Evolutionary conservation across 2,797 vertebrate species (phyloP).

Genomic region (Sardinella longiceps): DNA sequence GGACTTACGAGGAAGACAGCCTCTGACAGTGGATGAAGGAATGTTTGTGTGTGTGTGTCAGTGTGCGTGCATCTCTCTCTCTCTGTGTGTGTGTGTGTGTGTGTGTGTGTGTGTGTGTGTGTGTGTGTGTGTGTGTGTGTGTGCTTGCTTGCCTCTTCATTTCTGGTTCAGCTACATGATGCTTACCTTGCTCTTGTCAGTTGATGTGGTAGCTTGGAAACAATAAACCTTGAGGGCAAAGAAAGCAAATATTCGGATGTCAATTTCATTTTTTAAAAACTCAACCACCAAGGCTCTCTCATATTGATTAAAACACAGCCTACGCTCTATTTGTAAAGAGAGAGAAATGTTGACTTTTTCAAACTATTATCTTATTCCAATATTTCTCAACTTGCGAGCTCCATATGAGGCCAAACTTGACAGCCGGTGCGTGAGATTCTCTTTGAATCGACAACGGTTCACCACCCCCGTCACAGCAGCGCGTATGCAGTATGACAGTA

Average conservation of each 20-base stretch:
- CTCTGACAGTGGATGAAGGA: constrained; percentile 42
- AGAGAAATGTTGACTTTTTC: background rate
- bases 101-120: background rate
- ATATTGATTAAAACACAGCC: background rate
- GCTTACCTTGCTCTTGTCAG: constrained; percentile 56
- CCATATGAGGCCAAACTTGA: too few relatives aligned
- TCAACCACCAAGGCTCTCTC: background rate
- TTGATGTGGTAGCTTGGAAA: constrained; percentile 59
- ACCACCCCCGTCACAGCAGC: too few relatives aligned
- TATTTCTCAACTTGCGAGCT: background rate
- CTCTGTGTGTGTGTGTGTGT: constrained; percentile 43
- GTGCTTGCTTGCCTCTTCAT: background rate
- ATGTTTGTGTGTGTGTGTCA: constrained; percentile 41
- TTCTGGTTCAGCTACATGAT: constrained; percentile 11
- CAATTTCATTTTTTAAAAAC: background rate
- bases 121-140: background rate
- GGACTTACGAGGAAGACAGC: constrained; percentile 54
- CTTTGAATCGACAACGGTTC: too few relatives aligned
- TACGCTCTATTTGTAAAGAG: background rate
- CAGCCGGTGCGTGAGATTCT: too few relatives aligned
- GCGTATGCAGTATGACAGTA: too few relatives aligned
- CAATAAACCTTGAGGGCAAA: constrained; percentile 34
- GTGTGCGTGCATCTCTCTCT: too few relatives aligned
- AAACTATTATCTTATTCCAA: background rate
- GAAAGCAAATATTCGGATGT: background rate